These are phyloP conservation scores for Penelope pileata DNA, from an alignment of 2,113 vertebrate species.

Conservation along the genomic window DNA sequence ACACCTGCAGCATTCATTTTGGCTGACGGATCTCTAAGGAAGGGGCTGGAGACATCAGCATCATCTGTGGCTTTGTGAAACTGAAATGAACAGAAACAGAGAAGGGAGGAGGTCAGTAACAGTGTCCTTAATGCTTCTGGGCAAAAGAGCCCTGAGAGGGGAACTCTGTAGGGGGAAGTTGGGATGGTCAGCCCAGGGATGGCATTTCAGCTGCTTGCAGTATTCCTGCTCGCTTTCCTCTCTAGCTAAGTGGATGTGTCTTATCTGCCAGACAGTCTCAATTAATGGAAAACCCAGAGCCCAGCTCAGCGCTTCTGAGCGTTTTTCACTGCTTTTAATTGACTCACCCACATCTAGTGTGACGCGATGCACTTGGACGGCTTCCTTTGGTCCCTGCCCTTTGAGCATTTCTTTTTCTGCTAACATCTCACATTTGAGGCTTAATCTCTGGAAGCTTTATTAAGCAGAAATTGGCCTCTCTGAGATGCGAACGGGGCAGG, in stretches of 20 bases:
- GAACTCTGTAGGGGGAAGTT: background rate
- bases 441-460: background rate
- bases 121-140: background rate
- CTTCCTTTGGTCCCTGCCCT: background rate
- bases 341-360: background rate
- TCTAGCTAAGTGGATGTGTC: background rate
- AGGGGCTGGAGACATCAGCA: constrained; percentile 19
- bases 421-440: background rate
- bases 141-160: background rate
- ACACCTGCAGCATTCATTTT: background rate
- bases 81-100: no score
- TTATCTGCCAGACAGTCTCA: rapidly evolving
- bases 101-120: background rate
- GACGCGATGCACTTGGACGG: background rate
- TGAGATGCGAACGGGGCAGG: background rate
- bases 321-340: background rate
- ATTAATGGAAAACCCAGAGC: background rate
- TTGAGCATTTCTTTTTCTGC: background rate
- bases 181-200: background rate
- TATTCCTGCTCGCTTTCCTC: background rate
- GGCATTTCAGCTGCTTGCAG: background rate
- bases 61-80: background rate
- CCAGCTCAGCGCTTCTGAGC: background rate
- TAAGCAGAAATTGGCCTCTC: background rate
- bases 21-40: background rate